Evolutionary conservation across 2,888 invertebrate species (phyloP).

Genomic region (Volucella zonaria): DNA sequence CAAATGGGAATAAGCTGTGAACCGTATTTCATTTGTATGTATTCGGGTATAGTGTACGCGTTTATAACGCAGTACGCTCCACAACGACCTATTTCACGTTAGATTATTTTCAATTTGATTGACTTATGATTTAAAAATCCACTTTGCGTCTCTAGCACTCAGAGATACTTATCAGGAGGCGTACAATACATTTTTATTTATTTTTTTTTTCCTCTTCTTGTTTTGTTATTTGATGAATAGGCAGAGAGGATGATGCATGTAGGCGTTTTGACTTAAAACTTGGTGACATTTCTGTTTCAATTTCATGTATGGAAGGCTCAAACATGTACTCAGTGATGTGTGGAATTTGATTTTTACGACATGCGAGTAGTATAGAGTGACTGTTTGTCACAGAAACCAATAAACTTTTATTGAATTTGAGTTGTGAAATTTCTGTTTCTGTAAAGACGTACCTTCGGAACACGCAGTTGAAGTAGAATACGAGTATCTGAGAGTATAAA

Average conservation of each 20-base stretch:
- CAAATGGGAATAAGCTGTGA: constrained; percentile 21
- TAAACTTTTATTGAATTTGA: too few relatives aligned
- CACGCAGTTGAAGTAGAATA: too few relatives aligned
- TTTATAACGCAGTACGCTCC: constrained; percentile 11
- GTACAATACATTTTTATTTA: constrained; percentile 55
- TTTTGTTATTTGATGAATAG: constrained; percentile 65
- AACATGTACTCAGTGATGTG: too few relatives aligned
- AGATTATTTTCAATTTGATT: constrained; percentile 74
- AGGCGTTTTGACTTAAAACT: constrained; percentile 57
- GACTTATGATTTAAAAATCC: constrained; percentile 73
- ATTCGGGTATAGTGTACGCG: constrained; percentile 41
- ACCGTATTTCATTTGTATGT: neutral
- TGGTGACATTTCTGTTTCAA: constrained; percentile 53
- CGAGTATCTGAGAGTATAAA: too few relatives aligned
- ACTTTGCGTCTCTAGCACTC: constrained; percentile 71
- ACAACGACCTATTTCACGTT: constrained; percentile 72
- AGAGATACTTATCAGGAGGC: constrained; percentile 64
- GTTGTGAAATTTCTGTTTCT: too few relatives aligned
- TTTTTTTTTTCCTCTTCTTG: constrained; percentile 31
- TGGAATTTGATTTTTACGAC: too few relatives aligned
- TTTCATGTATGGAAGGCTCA: neutral
- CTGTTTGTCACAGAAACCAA: too few relatives aligned
- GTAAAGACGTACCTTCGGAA: too few relatives aligned
- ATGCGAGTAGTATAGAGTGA: too few relatives aligned
- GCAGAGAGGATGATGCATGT: constrained; percentile 59